Base-by-base conservation (phyloP, 2,113 vertebrate genomes). In the Peromyscus leucopus region DNA sequence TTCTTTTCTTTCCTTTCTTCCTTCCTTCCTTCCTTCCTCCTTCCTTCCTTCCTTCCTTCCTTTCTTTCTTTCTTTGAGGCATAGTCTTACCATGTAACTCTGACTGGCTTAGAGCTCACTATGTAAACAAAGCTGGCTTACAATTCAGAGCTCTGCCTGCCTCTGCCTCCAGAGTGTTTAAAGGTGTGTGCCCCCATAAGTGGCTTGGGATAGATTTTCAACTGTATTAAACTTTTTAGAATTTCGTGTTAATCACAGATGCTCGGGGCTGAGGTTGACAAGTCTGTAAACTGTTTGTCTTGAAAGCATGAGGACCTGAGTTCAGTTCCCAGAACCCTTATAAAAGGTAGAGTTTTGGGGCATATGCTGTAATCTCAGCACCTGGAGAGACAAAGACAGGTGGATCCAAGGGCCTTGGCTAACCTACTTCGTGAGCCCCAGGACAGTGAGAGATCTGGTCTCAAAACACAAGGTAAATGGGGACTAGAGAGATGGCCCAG, bases 191-290 rank as follows among this genome's bases (percentile, higher is more conserved):
- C 74, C 39, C 46, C 7, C 39, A 76, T 39, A 76, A 42, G 21
- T 9, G 11, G 21, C 21, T 67, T 31, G 28, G 65, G 10, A 67
- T 12, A 31, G 15, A 28, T 36, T 72, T 72, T 75, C 39, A 36
- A 80, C 17, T 80, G 13, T 57, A 39, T 57, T 79, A 36, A 48
- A 90, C 80, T 86, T 90, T 79, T 55, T 63, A 31, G 46, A 93
- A 48, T 57, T 16, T 61, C 46, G 42, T 22, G 79, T 39, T 72
- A 74, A 48, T 55, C 74, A 88, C 90, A 88, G 74, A 71, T 76
- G 65, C 39, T 36, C 7, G 2, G 28, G 26, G 26, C 5, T 48
- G 46, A 63, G 39, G 39, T 31, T 28, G 65, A 26, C 59, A n/a
- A 83, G 55, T 61, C 12, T 39, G 39, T 15, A 85, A 42, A 84